Base-by-base conservation (phyloP, 2,113 vertebrate species). In the Microcebus tavaratra region DNA sequence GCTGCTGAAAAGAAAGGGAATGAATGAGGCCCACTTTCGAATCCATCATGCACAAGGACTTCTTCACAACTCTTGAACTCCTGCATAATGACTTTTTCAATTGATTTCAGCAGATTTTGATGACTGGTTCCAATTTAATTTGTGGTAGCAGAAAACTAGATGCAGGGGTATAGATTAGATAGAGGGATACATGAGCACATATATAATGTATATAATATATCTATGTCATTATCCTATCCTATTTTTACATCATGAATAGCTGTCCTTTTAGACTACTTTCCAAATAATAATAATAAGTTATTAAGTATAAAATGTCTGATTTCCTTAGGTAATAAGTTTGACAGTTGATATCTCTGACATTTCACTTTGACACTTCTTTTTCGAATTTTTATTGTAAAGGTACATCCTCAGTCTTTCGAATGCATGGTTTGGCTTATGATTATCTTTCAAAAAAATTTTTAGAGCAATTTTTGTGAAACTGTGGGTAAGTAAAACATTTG, bases 51-150 rank as follows among this genome's bases (percentile, higher is more conserved):
- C 68, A 85, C 57, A 87, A 96, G 78, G 85, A 8, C 65, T 89
- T 90, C 95, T 93, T 94, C 72, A 95, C 72, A 59, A 73, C 96
- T 96, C 93, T 65, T 96, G 88, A 48, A 78, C 89, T 97, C 88
- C 92, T 98, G 96, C 76, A 91, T 97, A 97, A 98, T 98, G 95
- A 92, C 80, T 97, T 98, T 98, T 98, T 97, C 97, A 95, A 97
- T 96, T 98, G 97, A 98, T 98, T 98, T 97, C 94, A 98, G 96
- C 91, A 97, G 80, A 96, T 98, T 98, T 97, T 27, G 20, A 98
- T 98, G 96, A 97, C 88, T 94, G 73, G 96, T 97, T 98, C 93
- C 85, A 96, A 70, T 96, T 95, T 96, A 83, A 95, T 78, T 25
- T 97, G 73, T 42, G 55, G 95, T 91, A 73, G 82, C 78, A 97